phyloP scores from a whole-genome alignment of 2,888 invertebrate species.

The Ochropleura leucogaster region DNA sequence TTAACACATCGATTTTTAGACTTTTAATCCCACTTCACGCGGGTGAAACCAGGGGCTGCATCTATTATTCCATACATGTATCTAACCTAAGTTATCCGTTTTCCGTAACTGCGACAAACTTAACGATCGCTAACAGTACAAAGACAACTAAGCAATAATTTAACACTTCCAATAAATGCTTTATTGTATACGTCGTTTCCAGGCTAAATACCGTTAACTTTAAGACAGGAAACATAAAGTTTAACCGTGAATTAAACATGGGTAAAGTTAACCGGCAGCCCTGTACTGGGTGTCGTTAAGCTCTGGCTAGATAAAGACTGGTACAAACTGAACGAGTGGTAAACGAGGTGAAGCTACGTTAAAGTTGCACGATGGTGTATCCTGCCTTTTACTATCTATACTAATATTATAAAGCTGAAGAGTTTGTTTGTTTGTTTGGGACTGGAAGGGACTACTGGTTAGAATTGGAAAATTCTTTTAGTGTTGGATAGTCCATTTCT shows the following conservation, averaged over 20 bases:
- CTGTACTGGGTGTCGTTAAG: slow-evolving; percentile 18
- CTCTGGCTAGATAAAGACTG: slow-evolving; percentile 26
- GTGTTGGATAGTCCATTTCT: no score
- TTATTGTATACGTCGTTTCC: slow-evolving; percentile 13
- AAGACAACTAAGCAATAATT: background rate
- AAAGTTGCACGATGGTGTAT: slow-evolving; percentile 9
- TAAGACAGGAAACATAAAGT: slow-evolving; percentile 51
- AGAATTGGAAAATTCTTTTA: no score
- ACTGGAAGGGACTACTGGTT: no score
- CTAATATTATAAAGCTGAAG: no score
- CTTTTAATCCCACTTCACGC: no score
- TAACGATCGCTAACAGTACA: slow-evolving; percentile 1
- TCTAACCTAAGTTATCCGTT: background rate
- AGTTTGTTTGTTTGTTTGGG: no score
- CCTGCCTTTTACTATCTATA: background rate
- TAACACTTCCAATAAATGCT: background rate
- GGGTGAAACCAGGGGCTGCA: no score
- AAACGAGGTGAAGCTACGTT: background rate
- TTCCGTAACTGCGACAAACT: slow-evolving; percentile 13
- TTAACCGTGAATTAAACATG: slow-evolving; percentile 22
- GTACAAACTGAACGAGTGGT: slow-evolving; percentile 19
- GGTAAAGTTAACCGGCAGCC: slow-evolving; percentile 33
- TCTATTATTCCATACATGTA: no score
- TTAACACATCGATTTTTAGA: no score
- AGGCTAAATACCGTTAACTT: slow-evolving; percentile 19